Evolutionary conservation across 2,113 vertebrate species (phyloP).

Genomic region (Isichthys henryi): DNA sequence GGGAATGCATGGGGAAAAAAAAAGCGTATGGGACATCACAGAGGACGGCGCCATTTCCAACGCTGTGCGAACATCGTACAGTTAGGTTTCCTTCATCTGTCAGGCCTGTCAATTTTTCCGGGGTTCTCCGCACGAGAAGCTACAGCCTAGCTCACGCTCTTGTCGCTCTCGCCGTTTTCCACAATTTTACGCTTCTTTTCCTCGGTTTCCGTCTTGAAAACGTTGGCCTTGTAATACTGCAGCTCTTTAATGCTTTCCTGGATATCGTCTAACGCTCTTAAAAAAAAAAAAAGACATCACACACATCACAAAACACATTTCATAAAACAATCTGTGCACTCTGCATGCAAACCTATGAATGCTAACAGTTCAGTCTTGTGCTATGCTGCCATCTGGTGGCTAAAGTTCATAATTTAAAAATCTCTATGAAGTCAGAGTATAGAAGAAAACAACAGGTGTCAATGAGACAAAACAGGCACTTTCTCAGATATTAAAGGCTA

Average conservation of each 20-base stretch:
- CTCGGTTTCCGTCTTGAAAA: conserved; percentile 75
- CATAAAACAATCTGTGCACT: background rate
- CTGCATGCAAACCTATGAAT: background rate
- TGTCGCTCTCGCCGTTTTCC: conserved; percentile 66
- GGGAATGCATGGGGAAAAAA: background rate
- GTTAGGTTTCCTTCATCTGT: background rate
- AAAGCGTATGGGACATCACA: background rate
- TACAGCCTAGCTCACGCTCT: conserved; percentile 42
- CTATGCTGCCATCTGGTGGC: conserved; percentile 1
- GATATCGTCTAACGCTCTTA: conserved; percentile 88
- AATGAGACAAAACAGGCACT: background rate
- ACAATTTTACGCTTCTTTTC: conserved; percentile 72
- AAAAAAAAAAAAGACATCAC: conserved; percentile 27
- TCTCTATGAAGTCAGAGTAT: background rate
- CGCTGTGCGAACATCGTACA: background rate
- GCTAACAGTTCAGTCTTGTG: background rate
- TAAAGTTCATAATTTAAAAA: background rate
- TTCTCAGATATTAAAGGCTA: background rate
- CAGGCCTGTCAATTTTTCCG: too few species aligned
- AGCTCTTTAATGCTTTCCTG: conserved; percentile 91
- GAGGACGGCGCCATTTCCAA: background rate
- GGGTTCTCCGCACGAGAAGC: background rate
- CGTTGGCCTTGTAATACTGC: conserved; percentile 78
- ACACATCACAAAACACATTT: background rate
- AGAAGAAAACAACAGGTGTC: background rate